phyloP scores from a whole-genome alignment of 2,888 invertebrate genomes.

The Drosophila nigricruria region DNA sequence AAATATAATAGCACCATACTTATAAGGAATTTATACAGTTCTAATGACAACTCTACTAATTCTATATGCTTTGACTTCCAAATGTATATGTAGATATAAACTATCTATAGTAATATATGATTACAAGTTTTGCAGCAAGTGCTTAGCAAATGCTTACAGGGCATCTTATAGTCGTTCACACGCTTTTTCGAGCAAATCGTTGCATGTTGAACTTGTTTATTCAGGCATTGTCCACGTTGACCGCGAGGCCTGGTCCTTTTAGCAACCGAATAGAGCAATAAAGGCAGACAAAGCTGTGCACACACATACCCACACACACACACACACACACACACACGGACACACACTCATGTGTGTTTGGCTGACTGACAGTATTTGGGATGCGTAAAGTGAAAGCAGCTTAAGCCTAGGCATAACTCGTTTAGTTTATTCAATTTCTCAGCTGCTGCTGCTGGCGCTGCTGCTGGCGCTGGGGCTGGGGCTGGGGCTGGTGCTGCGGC shows the following conservation, averaged over 20 bases:
- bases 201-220: constrained; percentile 53
- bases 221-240: constrained; percentile 35
- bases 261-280: constrained; percentile 2
- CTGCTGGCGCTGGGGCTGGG: constrained; percentile 11
- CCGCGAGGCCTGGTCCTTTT: constrained; percentile 7
- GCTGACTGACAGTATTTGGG: neutral
- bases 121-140: too few relatives aligned
- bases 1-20: too few relatives aligned
- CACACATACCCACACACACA: neutral
- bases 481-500: neutral
- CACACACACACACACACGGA: constrained; percentile 4
- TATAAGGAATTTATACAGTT: too few relatives aligned
- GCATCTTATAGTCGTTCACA: neutral
- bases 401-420: constrained; percentile 60
- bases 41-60: too few relatives aligned
- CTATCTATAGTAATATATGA: too few relatives aligned
- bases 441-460: constrained; percentile 21
- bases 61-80: too few relatives aligned
- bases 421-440: constrained; percentile 76
- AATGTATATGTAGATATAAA: too few relatives aligned
- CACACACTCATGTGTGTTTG: neutral
- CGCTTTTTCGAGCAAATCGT: neutral
- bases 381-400: constrained; percentile 13
- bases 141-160: neutral
- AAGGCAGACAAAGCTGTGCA: constrained; percentile 13